A percentile compares a stretch with the other conserved stretches of the same genome.
Evolutionary conservation across 2,797 vertebrate species (phyloP).

Genomic region (Remorina albescens): DNA sequence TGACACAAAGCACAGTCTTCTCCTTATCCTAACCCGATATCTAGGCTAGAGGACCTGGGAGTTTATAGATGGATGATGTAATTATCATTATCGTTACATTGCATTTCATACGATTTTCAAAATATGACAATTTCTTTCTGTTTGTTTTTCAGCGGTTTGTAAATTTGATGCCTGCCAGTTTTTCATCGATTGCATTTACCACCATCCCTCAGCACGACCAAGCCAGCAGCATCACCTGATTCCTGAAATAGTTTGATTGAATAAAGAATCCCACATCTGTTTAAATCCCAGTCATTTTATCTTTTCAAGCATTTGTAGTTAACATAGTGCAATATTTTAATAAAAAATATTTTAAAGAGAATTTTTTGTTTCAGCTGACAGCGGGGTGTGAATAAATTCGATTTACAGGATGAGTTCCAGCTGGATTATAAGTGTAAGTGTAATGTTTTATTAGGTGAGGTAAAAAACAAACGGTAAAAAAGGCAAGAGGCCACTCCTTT

Average conservation of each 20-base stretch:
- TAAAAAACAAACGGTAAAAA: no score
- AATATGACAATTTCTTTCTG: neutral
- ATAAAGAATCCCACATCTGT: neutral
- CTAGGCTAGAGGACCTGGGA: neutral
- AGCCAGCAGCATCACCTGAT: neutral
- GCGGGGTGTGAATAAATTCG: no score
- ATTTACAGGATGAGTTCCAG: no score
- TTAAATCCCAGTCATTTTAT: neutral
- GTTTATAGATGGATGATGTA: neutral
- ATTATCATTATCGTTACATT: neutral
- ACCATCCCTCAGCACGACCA: neutral
- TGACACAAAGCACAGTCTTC: no score
- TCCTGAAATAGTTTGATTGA: neutral
- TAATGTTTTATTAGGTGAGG: no score
- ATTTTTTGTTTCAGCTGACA: no score
- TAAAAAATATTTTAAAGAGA: no score
- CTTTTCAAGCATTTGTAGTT: no score
- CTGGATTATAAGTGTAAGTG: no score
- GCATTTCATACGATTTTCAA: neutral
- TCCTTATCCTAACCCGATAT: no score
- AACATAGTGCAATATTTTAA: no score
- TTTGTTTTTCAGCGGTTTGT: conserved; percentile 40
- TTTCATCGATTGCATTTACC: neutral
- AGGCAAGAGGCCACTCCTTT: no score
- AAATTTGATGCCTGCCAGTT: neutral